Evolutionary conservation across 2,888 invertebrate species (phyloP), one percentile per base, ranked within the genome.

Genomic region (Dryobotodes eremita): DNA sequence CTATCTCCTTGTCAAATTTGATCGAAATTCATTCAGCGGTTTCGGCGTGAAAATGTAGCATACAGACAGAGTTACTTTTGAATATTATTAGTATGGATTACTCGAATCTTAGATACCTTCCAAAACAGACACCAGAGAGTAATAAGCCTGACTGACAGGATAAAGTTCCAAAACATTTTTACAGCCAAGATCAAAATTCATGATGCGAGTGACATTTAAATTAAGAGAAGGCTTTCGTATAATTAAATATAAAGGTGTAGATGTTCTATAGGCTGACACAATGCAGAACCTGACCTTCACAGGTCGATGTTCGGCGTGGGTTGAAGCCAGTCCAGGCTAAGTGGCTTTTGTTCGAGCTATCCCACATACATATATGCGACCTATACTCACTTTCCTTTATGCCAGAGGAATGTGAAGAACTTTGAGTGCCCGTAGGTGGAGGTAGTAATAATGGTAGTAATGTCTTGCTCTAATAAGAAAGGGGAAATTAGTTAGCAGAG

Each of bases 231-330:
- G 42, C 42, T 75, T 13, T 72, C 55, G 31, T 48, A 42, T 79
- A 53, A 74, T 69, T 69, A 62, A 50, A 62, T 64, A 13, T 62
- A 71, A 68, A 75, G 71, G 66, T 71, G 62, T 75, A 74, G n/a
- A 55, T 76, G 71, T 46, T 70, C 1, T 75, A 66, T 42, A 86
- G 59, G 50, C 26, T 64, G 59, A 42, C 31, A 84, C 86, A 86
- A 82, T 76, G 66, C 68, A 55, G 72, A 36, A 57, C 42, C 64
- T 83, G 86, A 85, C 88, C 86, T 88, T 84, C 87, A n/a, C 59
- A 69, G 85, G 80, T 81, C 81, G 82, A 82, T 86, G 88, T 72
- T 77, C 86, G 68, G 65, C 76, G 88, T 88, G 80, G 88, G 87
- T 62, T 71, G 79, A 61, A 57, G 77, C n/a, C 66, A 64, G 48